Percentiles rank a stretch among this genome's conserved stretches.
Evolutionary conservation across 2,113 vertebrate species (phyloP).

Genomic region (Cettia cetti): DNA sequence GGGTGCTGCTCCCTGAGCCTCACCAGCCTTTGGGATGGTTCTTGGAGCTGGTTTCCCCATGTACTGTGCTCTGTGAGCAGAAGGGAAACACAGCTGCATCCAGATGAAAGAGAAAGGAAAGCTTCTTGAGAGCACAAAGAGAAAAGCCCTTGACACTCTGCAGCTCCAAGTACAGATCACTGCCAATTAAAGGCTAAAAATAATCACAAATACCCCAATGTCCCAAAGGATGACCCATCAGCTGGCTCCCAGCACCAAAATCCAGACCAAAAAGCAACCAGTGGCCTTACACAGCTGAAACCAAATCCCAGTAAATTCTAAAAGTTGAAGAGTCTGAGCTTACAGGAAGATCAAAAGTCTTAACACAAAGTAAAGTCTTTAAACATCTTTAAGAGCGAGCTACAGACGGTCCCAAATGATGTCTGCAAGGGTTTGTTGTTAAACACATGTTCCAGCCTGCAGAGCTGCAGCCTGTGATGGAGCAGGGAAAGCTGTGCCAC

Average conservation of each 20-base stretch:
- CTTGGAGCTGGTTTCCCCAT: not conserved
- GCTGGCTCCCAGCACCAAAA: not conserved
- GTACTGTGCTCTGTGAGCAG: not conserved
- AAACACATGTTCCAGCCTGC: not conserved
- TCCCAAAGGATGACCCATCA: not conserved
- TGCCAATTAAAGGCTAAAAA: constrained; percentile 57
- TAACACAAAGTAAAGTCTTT: not conserved
- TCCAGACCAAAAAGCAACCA: not conserved
- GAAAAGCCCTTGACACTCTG: not conserved
- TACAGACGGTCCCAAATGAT: not conserved
- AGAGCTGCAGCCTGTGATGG: not conserved
- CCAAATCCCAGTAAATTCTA: not conserved
- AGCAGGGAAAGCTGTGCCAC: not conserved
- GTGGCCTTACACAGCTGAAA: not conserved
- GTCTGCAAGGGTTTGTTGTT: not conserved
- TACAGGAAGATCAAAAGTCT: not conserved
- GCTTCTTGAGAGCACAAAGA: constrained; percentile 5
- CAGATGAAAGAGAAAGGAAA: constrained; percentile 15
- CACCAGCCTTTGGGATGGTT: not conserved
- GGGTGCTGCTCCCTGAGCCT: not conserved
- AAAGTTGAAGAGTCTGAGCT: not conserved
- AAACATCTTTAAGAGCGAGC: not conserved
- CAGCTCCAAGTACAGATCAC: constrained; percentile 4
- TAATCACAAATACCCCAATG: not conserved
- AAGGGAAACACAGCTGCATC: constrained; percentile 13